A percentile compares a stretch with the other conserved stretches of the same genome.
phyloP scores from a whole-genome alignment of 2,888 invertebrate genomes.

The Anagyrus pseudococci region DNA sequence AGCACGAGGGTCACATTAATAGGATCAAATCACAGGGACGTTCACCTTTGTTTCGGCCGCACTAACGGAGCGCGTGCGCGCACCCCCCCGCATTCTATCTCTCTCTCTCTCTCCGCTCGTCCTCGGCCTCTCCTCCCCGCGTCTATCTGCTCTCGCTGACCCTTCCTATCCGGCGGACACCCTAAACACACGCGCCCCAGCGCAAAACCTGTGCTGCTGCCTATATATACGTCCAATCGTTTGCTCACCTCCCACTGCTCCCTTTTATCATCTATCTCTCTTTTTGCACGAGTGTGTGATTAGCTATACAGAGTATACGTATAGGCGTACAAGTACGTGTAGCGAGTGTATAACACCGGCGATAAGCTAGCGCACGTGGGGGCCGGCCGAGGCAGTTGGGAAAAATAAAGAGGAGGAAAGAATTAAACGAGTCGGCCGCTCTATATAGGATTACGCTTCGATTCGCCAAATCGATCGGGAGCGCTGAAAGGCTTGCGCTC shows the following conservation, averaged over 20 bases:
- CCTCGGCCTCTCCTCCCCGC: neutral
- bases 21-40: constrained; percentile 52
- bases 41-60: constrained; percentile 49
- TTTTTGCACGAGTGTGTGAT: no score
- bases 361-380: neutral
- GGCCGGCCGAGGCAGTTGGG: no score
- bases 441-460: neutral
- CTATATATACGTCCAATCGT: no score
- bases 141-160: neutral
- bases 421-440: no score
- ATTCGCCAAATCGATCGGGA: neutral
- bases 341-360: neutral
- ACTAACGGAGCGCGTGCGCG: neutral
- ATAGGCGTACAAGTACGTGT: neutral
- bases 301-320: neutral
- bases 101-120: no score
- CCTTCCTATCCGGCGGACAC: neutral
- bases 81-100: no score
- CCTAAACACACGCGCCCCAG: no score
- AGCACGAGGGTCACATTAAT: constrained; percentile 52
- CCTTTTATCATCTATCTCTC: no score
- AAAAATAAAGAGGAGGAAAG: neutral
- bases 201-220: no score
- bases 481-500: neutral
- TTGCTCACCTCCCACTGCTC: no score